These are phyloP conservation scores for Adelphocoris suturalis DNA, from an alignment of 2,888 invertebrate genomes.

Conservation along the genomic window DNA sequence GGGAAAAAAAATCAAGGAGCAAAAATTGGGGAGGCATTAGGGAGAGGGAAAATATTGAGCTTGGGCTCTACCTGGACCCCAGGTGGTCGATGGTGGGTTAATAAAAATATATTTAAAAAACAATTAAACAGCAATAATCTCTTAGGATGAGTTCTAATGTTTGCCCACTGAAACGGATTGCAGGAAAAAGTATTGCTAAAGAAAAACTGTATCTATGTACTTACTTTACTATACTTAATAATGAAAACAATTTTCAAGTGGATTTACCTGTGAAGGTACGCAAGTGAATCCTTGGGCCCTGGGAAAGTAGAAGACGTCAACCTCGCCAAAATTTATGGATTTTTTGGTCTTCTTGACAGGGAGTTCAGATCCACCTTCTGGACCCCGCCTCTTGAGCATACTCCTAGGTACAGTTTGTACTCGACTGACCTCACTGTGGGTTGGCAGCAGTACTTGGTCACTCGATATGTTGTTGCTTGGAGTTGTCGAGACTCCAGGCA, in stretches of 20 bases:
- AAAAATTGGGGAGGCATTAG: too few relatives aligned
- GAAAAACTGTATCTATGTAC: too few relatives aligned
- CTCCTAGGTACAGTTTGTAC: not conserved
- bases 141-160: too few relatives aligned
- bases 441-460: not conserved
- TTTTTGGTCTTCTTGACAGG: conserved; percentile 84
- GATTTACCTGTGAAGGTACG: conserved; percentile 85
- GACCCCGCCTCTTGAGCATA: conserved; percentile 59
- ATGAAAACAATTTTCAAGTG: not conserved
- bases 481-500: not conserved
- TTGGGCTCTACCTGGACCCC: too few relatives aligned
- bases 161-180: too few relatives aligned
- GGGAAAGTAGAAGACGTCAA: conserved; percentile 97
- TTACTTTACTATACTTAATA: too few relatives aligned
- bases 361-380: conserved; percentile 38
- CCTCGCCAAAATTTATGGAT: conserved; percentile 92
- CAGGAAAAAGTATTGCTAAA: too few relatives aligned
- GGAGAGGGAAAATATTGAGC: too few relatives aligned
- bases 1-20: too few relatives aligned
- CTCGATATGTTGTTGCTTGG: not conserved
- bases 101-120: too few relatives aligned
- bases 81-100: too few relatives aligned
- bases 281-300: conserved; percentile 94
- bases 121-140: too few relatives aligned
- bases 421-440: not conserved